These are phyloP conservation scores for Palythoa heliodiscus DNA, from an alignment of 92 coral and sea anemone species.

Conservation along the genomic window DNA sequence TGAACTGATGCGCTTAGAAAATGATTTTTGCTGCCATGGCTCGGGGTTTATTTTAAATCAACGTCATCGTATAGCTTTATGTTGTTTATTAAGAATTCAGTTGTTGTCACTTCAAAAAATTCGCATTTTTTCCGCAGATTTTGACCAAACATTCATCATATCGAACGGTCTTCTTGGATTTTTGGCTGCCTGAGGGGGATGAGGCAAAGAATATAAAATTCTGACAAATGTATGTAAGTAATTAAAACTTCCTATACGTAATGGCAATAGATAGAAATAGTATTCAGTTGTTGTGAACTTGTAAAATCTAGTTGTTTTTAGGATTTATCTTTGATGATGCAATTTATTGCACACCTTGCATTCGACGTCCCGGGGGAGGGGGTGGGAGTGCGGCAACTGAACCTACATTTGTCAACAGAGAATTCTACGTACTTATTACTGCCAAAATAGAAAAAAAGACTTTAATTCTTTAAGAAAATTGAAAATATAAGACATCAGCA, in stretches of 20 bases:
- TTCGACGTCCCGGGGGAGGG: not conserved
- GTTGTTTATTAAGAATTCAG: slow-evolving; percentile 12
- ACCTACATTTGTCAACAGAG: slow-evolving; percentile 7
- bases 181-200: not conserved
- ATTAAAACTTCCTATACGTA: slow-evolving; percentile 13
- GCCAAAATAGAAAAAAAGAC: not conserved
- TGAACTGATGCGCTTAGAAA: no score
- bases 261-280: slow-evolving; percentile 5
- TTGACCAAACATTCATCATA: not conserved
- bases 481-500: not conserved
- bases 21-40: no score
- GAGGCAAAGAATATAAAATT: not conserved
- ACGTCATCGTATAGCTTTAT: slow-evolving; percentile 11
- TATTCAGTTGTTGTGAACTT: not conserved
- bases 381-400: not conserved
- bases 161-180: slow-evolving; percentile 6
- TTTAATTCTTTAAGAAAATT: slow-evolving; percentile 12
- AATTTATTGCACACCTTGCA: not conserved
- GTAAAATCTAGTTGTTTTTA: slow-evolving; percentile 8
- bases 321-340: not conserved
- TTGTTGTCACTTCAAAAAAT: slow-evolving; percentile 22
- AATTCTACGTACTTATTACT: not conserved
- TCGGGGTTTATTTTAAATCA: no score
- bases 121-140: slow-evolving; percentile 19
- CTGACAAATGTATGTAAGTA: slow-evolving; percentile 12